phyloP scores from a whole-genome alignment of 2,888 invertebrate genomes.

The Deroplatys truncata region DNA sequence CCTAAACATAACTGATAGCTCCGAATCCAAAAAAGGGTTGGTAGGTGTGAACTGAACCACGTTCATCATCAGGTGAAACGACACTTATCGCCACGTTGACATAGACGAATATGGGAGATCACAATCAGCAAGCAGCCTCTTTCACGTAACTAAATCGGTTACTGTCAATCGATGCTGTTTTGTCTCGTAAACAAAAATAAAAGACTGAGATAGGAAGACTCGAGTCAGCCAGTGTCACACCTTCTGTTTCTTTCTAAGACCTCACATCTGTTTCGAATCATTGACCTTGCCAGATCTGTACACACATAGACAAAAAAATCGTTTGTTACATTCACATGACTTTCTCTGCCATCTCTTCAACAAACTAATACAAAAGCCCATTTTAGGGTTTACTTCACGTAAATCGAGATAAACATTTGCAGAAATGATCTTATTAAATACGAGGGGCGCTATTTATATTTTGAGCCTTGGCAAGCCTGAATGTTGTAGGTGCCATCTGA shows the following conservation, averaged over 20 bases:
- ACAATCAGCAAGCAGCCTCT: background rate
- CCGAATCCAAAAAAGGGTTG: background rate
- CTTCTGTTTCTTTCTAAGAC: background rate
- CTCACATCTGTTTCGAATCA: background rate
- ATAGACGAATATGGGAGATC: slow-evolving; percentile 1
- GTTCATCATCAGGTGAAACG: background rate
- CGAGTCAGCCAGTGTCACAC: background rate
- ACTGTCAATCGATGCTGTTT: slow-evolving; percentile 1
- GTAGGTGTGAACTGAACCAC: background rate
- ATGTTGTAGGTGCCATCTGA: too few relatives aligned
- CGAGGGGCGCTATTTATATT: too few relatives aligned
- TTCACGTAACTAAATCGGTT: background rate
- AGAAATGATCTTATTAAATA: too few relatives aligned
- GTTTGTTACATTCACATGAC: background rate
- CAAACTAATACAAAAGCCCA: too few relatives aligned
- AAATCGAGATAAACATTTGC: too few relatives aligned
- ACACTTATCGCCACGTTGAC: background rate
- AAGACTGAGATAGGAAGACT: background rate
- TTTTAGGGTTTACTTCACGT: too few relatives aligned
- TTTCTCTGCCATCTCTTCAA: too few relatives aligned
- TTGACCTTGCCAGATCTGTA: background rate
- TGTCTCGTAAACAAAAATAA: background rate
- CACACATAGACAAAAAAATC: background rate
- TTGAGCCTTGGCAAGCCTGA: too few relatives aligned
- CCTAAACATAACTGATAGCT: background rate